Evolutionary conservation across 2,797 vertebrate species (phyloP).

Genomic region (Aselliscus stoliczkanus): DNA sequence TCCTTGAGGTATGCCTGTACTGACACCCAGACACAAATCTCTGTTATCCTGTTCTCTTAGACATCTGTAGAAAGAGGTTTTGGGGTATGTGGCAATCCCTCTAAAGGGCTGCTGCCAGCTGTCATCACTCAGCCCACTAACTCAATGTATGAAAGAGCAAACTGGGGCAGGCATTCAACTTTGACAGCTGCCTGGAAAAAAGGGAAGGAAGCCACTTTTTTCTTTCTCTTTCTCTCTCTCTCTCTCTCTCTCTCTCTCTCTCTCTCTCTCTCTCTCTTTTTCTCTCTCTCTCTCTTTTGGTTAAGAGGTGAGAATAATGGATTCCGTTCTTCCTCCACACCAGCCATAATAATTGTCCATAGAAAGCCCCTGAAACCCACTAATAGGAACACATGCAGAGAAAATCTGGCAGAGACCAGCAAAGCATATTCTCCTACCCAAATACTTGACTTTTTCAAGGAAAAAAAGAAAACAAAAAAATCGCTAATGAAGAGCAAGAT

Average conservation of each 20-base stretch:
- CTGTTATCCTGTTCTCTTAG: constrained; percentile 1
- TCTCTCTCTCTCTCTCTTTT: too few species aligned
- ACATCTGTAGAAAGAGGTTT: background rate
- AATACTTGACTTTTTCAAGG: constrained; percentile 3
- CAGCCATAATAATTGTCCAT: background rate
- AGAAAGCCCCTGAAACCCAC: background rate
- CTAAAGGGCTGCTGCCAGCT: constrained; percentile 59
- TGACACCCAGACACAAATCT: background rate
- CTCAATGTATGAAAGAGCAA: constrained; percentile 64
- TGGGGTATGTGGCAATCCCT: background rate
- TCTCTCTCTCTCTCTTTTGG: background rate
- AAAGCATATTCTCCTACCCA: background rate
- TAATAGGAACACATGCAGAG: background rate
- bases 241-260: too few species aligned
- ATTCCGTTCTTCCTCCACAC: constrained; percentile 21
- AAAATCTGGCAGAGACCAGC: background rate
- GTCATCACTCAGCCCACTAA: constrained; percentile 55
- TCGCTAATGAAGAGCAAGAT: background rate
- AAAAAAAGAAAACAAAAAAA: constrained; percentile 27
- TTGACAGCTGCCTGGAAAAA: constrained; percentile 66
- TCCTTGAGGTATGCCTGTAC: background rate
- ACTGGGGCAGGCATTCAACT: constrained; percentile 68
- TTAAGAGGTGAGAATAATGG: constrained; percentile 39
- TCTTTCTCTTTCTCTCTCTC: too few species aligned
- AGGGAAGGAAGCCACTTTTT: constrained; percentile 63